Evolutionary conservation across 2,888 invertebrate genomes (phyloP).

Genomic region (Malachius bipustulatus): DNA sequence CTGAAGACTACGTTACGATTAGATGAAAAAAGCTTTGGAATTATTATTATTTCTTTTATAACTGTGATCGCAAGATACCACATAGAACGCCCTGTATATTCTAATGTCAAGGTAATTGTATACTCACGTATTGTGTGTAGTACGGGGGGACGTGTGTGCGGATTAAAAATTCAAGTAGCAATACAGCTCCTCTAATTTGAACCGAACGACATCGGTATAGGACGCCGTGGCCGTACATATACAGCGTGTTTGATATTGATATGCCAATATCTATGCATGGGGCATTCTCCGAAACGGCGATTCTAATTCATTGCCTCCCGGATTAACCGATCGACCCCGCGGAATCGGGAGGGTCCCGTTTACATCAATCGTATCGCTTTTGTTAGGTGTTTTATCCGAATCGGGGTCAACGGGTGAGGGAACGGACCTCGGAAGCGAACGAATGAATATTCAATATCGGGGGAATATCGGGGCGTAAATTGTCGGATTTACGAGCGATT

Average conservation of each 20-base stretch:
- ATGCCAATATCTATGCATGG: conserved; percentile 20
- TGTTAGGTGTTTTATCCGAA: conserved; percentile 4
- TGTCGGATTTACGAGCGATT: too few species aligned
- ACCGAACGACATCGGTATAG: conserved; percentile 4
- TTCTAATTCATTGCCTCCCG: neutral
- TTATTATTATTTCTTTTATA: too few species aligned
- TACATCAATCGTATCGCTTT: conserved; percentile 7
- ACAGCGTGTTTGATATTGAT: conserved; percentile 20
- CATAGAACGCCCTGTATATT: neutral
- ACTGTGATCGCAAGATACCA: too few species aligned
- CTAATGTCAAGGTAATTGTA: neutral
- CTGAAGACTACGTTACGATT: too few species aligned
- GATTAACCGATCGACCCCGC: conserved; percentile 1
- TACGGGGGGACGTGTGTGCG: conserved; percentile 12
- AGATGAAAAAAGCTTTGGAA: too few species aligned
- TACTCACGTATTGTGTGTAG: conserved; percentile 11
- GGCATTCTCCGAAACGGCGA: neutral
- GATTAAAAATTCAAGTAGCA: conserved; percentile 16
- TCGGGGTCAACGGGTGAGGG: neutral
- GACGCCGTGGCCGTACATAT: conserved; percentile 1
- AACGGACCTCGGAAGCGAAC: too few species aligned
- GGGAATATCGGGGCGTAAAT: too few species aligned
- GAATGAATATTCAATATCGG: too few species aligned
- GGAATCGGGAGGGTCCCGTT: too few species aligned
- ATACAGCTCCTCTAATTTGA: conserved; percentile 11